phyloP scores from a whole-genome alignment of 2,888 invertebrate species.

The Dasypolia templi region DNA sequence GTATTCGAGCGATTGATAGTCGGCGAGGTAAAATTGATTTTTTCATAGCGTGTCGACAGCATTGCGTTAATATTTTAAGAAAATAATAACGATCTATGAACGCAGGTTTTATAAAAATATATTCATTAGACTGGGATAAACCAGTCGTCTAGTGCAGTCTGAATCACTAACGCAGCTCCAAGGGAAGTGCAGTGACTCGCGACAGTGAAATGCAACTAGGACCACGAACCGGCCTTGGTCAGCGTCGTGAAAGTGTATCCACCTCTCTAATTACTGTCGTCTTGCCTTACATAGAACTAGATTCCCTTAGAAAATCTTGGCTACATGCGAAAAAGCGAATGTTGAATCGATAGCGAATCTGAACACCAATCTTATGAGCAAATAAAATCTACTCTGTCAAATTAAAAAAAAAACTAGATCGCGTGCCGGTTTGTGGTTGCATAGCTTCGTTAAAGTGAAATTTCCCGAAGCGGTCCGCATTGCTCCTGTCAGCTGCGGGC shows the following conservation, averaged over 20 bases:
- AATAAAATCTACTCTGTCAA: slow-evolving; percentile 48
- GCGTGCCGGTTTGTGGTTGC: slow-evolving; percentile 71
- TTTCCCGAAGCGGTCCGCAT: slow-evolving; percentile 69
- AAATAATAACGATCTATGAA: slow-evolving; percentile 5
- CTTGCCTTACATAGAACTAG: slow-evolving; percentile 71
- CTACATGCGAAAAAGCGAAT: slow-evolving; percentile 46
- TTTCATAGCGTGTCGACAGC: slow-evolving; percentile 29
- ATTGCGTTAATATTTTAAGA: slow-evolving; percentile 21
- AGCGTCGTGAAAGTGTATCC: slow-evolving; percentile 81
- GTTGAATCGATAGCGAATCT: slow-evolving; percentile 55
- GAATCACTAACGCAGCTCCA: slow-evolving; percentile 41
- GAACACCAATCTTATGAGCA: slow-evolving; percentile 44
- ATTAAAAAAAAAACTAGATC: slow-evolving; percentile 60
- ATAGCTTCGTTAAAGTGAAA: slow-evolving; percentile 75
- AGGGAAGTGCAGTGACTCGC: slow-evolving; percentile 82
- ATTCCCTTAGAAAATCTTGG: slow-evolving; percentile 63
- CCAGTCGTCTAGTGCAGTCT: slow-evolving; percentile 25
- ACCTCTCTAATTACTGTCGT: slow-evolving; percentile 83
- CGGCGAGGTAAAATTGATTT: slow-evolving; percentile 30
- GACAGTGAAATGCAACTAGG: slow-evolving; percentile 83
- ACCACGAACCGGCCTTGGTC: slow-evolving; percentile 74
- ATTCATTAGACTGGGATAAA: slow-evolving; percentile 12
- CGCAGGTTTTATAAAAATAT: neutral
- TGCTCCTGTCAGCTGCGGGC: slow-evolving; percentile 68
- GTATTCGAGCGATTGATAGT: slow-evolving; percentile 56